Evolutionary conservation across 2,888 invertebrate genomes (phyloP), one percentile per base, ranked within the genome.

Genomic region (Pristionchus mayeri): DNA sequence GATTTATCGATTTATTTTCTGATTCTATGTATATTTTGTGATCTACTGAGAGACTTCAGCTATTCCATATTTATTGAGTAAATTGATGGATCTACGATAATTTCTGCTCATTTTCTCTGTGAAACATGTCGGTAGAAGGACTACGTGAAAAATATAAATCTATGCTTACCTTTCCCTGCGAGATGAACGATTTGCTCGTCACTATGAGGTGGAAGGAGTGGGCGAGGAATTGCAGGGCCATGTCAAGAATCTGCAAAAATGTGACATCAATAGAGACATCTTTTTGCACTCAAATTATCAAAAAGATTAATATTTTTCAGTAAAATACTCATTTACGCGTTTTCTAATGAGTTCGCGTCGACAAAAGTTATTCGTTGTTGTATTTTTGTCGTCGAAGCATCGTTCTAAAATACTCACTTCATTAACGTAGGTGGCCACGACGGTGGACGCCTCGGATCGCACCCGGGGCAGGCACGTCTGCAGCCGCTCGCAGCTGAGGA

Each of bases 401-500:
- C n/a, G n/a, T n/a, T n/a, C n/a, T n/a, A 21, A 0, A 4, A 21
- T 2, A 18, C 44, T 18, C 16, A 82, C 81, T 24, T 84, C 84
- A 40, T 84, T 84, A 52, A 84, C 84, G 21, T 75, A 75, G 16
- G 34, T 44, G 2, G 71, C 71, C 3, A 84, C 84, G 16, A 84
- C 34, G 24, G 71, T 50, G 24, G 84, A 84, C 18, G 71, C 54
- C 4, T 84, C 84, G 21, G 84, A 84, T 71, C 75, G 7, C 1
- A 71, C 71, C n/a, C 84, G 50, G n/a, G 84, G 84, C 30, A 84
- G 75, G 40, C 71, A 71, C 13, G 78, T 84, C 27, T 84, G 76
- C 27, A 78, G 94, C 94, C 96, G 95, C 92, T 97, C 96, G 93
- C 96, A 97, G 86, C 96, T 96, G 92, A 96, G 95, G 86, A 96